Base-by-base conservation (phyloP, 2,113 vertebrate genomes). In the Gallinago jamesoni region DNA sequence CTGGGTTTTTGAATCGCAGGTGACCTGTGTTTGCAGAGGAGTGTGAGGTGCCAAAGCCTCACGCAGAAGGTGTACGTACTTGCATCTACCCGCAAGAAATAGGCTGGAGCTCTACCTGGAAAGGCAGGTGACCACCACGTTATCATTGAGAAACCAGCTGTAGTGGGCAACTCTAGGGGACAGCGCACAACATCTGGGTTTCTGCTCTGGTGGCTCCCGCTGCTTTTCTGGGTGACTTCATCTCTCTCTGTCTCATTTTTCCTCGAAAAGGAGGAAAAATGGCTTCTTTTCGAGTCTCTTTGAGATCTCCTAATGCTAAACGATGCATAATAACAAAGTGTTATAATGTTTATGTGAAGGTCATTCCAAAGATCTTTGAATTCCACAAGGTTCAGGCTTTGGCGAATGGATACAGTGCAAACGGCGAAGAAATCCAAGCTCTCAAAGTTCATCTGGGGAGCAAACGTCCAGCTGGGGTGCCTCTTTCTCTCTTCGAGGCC, bases 1-100 rank as follows among this genome's bases (percentile, higher is more conserved):
- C 3, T 0, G 7, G 57, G 39, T 64, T 78, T 70, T 52, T 0
- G 1, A n/a, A 57, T 43, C n/a, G 6, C 1, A 2, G 43, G 45
- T 60, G 66, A 56, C 48, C 47, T 25, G 9, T 57, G 21, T 31
- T 50, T 76, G 59, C 45, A 50, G 68, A 30, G 17, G 18, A 5
- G 4, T 66, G 59, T 0, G 9, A 41, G n/a, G 39, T 67, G 56
- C 69, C 31, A 4, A 17, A 70, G 56, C 39, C 28, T 52, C 17
- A 0, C 12, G 18, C 9, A 8, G 47, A 50, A 35, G 39, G 39
- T 9, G 13, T n/a, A 5, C 12, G 48, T 68, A 12, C 48, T 52
- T 60, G 35, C 24, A n/a, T 5, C 27, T 87, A 9, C 35, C 52
- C 0, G 0, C 12, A 37, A 78, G 80, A 67, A 77, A 16, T 4